Evolutionary conservation across 2,797 vertebrate species (phyloP).

Genomic region (Phrynocephalus guinanensis): DNA sequence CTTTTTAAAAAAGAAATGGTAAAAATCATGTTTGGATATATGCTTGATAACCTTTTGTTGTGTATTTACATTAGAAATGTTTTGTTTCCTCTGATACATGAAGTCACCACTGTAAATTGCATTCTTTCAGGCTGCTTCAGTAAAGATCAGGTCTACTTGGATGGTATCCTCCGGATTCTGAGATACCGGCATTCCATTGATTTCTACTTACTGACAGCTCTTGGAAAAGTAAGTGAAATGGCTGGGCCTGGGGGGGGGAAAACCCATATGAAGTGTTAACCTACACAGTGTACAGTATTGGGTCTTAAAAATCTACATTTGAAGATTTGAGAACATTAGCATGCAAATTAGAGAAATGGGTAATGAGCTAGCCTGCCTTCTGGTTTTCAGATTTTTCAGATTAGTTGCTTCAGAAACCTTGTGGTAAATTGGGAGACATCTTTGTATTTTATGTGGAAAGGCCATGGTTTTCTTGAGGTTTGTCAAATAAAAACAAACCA

Average conservation of each 20-base stretch:
- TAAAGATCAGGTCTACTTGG: conserved; percentile 96
- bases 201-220: conserved; percentile 89
- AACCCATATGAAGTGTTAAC: neutral
- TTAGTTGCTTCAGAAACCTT: neutral
- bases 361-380: neutral
- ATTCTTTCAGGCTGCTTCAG: conserved; percentile 89
- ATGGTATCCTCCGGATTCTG: conserved; percentile 91
- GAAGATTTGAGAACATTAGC: neutral
- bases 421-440: too few relatives aligned
- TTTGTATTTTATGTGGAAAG: neutral
- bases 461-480: neutral
- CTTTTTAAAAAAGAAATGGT: neutral
- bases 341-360: neutral
- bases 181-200: conserved; percentile 90
- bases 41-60: neutral
- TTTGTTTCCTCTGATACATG: neutral
- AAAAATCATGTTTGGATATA: neutral
- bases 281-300: too few relatives aligned
- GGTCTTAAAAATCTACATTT: neutral
- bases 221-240: conserved; percentile 88
- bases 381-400: neutral
- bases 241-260: neutral
- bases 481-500: neutral
- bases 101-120: neutral
- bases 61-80: neutral